Conservation (phyloP, 2,797 vertebrate species). For the Nannoperca obscura region DNA sequence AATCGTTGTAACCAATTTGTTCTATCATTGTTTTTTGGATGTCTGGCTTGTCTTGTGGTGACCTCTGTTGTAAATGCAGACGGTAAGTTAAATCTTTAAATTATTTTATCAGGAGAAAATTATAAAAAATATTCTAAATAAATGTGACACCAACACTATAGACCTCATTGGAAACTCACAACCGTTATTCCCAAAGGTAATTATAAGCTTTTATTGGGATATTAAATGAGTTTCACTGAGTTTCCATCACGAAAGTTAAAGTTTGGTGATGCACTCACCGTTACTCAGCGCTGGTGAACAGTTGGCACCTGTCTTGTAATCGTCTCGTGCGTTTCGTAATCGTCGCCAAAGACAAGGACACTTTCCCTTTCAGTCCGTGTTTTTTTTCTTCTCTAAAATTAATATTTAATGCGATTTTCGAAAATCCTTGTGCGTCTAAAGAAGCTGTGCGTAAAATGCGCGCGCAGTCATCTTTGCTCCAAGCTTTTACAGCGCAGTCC, state of each 20-base stretch:
- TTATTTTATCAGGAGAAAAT: neutral
- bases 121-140: neutral
- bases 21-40: slow-evolving; percentile 76
- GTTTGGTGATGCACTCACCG: neutral
- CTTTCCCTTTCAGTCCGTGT: neutral
- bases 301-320: neutral
- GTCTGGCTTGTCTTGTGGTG: slow-evolving; percentile 75
- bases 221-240: neutral
- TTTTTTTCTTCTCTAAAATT: too few relatives aligned
- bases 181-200: neutral
- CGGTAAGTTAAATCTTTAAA: slow-evolving; percentile 82
- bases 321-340: neutral
- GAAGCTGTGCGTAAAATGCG: slow-evolving; percentile 9
- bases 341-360: neutral
- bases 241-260: neutral
- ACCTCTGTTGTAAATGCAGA: slow-evolving; percentile 82
- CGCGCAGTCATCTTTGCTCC: neutral
- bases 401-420: neutral
- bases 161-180: neutral
- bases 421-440: neutral
- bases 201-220: neutral
- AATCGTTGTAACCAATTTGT: slow-evolving; percentile 57
- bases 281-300: neutral
- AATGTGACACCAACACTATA: neutral
- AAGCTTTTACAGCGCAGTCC: neutral